Evolutionary conservation across 2,797 vertebrate genomes (phyloP), one percentile per base, ranked within the genome.

Genomic region (Macrochelys suwanniensis): DNA sequence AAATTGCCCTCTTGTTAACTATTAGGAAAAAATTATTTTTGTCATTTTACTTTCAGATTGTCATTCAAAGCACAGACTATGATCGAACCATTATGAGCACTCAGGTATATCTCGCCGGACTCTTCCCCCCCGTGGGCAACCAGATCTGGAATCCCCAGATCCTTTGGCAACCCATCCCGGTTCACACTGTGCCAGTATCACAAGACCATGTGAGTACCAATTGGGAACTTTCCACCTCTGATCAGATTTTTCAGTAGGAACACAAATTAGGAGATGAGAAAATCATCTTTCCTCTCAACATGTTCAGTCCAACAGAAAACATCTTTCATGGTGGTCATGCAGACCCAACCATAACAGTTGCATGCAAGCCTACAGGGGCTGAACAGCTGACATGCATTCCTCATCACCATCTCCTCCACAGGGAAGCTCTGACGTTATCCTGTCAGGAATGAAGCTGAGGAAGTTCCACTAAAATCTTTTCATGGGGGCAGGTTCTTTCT

Each of bases 61-160:
- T 98, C 76, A 83, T 98, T 17, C 97, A 92, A 92, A 98, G 98
- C 79, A 98, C 98, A 51, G 98, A 98, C 28, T 53, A 97, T 5
- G 98, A 98, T 89, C 97, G 98, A 84, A 98, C 98, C 33, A 97
- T 98, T 92, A 98, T 98, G 98, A 98, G 98, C 33, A 98, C 98
- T 11, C 98, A 98, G 94, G 95, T 97, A 31, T 98, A 97, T 79
- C 98, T 98, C 31, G 98, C 98, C 80, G 98, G 97, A 54, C 96
- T 98, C 37, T 98, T 98, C 91, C 98, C 97, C 79, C 98, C 98
- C 21, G 80, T 85, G 6, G 96, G 94, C 31, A 89, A 77, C 37
- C 96, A 98, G 89, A 54, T 98, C 82, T 98, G 98, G 98, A 98
- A 98, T 28, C 97, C 98, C 65, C 83, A 86, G 4, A 96, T 98